Base-by-base conservation (phyloP, 2,113 vertebrate species). In the Chloropsis hardwickii region DNA sequence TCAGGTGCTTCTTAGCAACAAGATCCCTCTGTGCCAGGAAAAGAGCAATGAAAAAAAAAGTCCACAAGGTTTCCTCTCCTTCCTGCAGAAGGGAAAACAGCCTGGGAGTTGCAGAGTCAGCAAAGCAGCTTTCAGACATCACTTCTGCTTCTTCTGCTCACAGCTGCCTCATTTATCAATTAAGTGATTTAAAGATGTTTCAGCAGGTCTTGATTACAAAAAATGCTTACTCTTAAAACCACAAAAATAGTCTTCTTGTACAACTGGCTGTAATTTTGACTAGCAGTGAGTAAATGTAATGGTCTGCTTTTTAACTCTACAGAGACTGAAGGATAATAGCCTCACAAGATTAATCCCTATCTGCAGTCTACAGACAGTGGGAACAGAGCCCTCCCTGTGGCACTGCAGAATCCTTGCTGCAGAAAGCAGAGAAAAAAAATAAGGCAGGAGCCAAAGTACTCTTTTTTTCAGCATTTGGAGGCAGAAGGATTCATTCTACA, bases 131-230 rank as follows among this genome's bases (percentile, higher is more conserved):
- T 87, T 80, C 74, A 90, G 58, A 40, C 56, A 88, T 24, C n/a
- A 47, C 35, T 91, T 90, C 7, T 77, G 40, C 64, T 82, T 81
- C 54, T 80, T 90, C 58, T 93, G 78, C 66, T 91, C 58, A 93
- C 79, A 92, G 79, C 66, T 88, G 42, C 50, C 74, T 73, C 72
- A 58, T 73, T 79, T 80, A 62, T 66, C 78, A 73, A 78, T 88
- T 82, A 92, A 2, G 16, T 3, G 20, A 93, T 88, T 94, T 81
- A 94, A 92, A 93, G 72, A 86, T 60, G 22, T 64, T 93, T 94
- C 86, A 84, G 82, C 72, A 86, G 56, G 60, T 67, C 77, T 74
- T 88, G 64, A 88, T 83, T 78, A 83, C 39, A 58, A 93, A 92
- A 92, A 76, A 51, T 20, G 44, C 76, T 74, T 74, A 42, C 44